Evolutionary conservation across 2,888 invertebrate species (phyloP), one percentile per base, ranked within the genome.

Genomic region (Acanthococcus lagerstroemiae): DNA sequence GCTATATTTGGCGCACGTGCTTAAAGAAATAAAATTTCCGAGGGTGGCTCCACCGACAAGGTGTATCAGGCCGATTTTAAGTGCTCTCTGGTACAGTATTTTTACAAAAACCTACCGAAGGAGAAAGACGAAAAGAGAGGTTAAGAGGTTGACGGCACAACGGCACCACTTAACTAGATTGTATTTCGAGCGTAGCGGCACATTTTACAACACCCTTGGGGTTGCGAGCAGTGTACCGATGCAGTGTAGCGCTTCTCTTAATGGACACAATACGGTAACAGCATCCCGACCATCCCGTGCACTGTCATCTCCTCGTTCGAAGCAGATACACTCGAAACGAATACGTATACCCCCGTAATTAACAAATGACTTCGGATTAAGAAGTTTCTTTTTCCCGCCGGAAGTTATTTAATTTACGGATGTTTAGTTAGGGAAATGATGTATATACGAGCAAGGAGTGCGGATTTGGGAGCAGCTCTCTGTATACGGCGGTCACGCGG

Each of bases 161-260:
- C 37, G 57, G 57, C 24, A 57, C 57, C 57, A 57, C 57, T 57
- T 57, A 57, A 57, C 57, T 37, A 57, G 57, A 57, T 57, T 57
- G 57, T 57, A 57, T 44, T 57, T 57, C 24, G 57, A 57, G 57
- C 44, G 57, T 44, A 7, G 45, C n/a, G n/a, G 30, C 57, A 37
- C 57, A 57, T 57, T 57, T 57, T 57, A 57, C 57, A 57, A 45
- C 57, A 57, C 57, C 44, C 57, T 57, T 19, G 57, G 37, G 57
- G 45, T 26, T 45, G 57, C n/a, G 45, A 22, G 44, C 24, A 57
- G 21, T 22, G 22, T 7, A 19, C 44, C 24, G 24, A 22, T 44
- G 30, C 44, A 37, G n/a, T 37, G 37, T 15, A 37, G 37, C n/a
- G 12, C n/a, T n/a, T n/a, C 37, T 37, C 30, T 57, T 30, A 44